phyloP scores from a whole-genome alignment of 1,140 invertebrate species.

The Chrysopa pallens region DNA sequence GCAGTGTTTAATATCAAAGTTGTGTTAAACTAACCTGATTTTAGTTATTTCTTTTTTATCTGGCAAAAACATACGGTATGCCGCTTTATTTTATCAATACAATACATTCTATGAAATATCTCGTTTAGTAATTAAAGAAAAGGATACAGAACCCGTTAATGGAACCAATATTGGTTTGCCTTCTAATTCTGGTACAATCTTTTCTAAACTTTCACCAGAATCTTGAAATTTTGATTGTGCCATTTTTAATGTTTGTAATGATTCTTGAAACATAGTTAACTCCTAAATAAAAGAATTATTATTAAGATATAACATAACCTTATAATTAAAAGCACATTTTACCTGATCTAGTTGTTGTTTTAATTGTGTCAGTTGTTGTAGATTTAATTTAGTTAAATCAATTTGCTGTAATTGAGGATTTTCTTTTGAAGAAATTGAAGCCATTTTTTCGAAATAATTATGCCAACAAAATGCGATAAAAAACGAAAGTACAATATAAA shows the following conservation, averaged over 20 bases:
- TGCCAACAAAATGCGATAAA: too few relatives aligned
- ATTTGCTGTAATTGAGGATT: slow-evolving; percentile 46
- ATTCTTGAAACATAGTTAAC: slow-evolving; percentile 70
- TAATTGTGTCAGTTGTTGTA: slow-evolving; percentile 61
- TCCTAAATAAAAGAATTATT: slow-evolving; percentile 34
- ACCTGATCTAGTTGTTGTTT: slow-evolving; percentile 78
- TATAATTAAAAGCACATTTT: slow-evolving; percentile 13
- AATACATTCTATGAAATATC: too few relatives aligned
- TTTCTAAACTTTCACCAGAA: slow-evolving; percentile 68
- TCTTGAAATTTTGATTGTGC: slow-evolving; percentile 80
- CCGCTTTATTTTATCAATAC: too few relatives aligned
- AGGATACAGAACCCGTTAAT: slow-evolving; percentile 67
- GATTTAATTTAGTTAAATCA: slow-evolving; percentile 54
- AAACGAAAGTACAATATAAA: too few relatives aligned
- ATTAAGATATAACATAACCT: slow-evolving; percentile 2
- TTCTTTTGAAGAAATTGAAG: slow-evolving; percentile 12
- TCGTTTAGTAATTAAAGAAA: slow-evolving; percentile 10
- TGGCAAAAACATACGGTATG: too few relatives aligned
- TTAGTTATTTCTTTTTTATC: too few relatives aligned
- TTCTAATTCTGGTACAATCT: slow-evolving; percentile 49
- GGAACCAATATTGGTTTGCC: slow-evolving; percentile 78
- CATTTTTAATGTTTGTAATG: slow-evolving; percentile 70
- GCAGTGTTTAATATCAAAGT: too few relatives aligned
- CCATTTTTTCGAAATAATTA: too few relatives aligned
- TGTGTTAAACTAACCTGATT: too few relatives aligned